These are phyloP conservation scores for Thamnophis elegans DNA, from an alignment of 2,797 vertebrate genomes.

Conservation along the genomic window DNA sequence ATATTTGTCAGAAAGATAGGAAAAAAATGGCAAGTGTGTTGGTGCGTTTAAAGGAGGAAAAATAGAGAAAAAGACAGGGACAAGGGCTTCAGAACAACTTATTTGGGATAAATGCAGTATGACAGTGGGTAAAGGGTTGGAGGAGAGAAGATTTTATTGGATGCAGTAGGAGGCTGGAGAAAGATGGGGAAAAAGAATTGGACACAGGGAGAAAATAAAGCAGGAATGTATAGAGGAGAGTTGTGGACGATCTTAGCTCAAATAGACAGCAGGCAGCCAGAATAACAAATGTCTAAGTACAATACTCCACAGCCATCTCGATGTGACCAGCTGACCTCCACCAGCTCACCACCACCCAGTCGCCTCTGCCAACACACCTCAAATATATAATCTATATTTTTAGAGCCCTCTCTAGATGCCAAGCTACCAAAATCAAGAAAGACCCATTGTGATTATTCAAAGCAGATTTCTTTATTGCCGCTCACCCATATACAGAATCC, in stretches of 20 bases:
- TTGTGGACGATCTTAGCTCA: not conserved
- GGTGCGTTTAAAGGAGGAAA: not conserved
- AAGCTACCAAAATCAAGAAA: not conserved
- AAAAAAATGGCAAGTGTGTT: no score
- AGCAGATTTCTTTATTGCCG: not conserved
- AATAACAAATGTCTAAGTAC: not conserved
- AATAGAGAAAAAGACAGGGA: not conserved
- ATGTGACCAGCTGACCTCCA: not conserved
- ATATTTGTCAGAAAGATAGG: not conserved
- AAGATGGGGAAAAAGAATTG: not conserved
- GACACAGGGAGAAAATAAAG: not conserved
- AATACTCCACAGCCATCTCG: not conserved
- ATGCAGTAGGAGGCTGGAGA: not conserved
- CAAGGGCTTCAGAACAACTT: not conserved
- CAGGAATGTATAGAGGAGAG: not conserved
- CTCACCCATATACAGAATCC: not conserved
- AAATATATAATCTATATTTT: not conserved
- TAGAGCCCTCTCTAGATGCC: not conserved
- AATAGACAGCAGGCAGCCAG: not conserved
- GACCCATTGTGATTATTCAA: not conserved
- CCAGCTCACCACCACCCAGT: not conserved
- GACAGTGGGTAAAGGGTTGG: not conserved
- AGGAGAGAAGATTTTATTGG: not conserved
- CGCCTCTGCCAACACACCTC: not conserved
- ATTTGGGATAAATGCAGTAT: not conserved